Conservation (phyloP, 1,140 invertebrate species). For the Drosophila nigromelanica region DNA sequence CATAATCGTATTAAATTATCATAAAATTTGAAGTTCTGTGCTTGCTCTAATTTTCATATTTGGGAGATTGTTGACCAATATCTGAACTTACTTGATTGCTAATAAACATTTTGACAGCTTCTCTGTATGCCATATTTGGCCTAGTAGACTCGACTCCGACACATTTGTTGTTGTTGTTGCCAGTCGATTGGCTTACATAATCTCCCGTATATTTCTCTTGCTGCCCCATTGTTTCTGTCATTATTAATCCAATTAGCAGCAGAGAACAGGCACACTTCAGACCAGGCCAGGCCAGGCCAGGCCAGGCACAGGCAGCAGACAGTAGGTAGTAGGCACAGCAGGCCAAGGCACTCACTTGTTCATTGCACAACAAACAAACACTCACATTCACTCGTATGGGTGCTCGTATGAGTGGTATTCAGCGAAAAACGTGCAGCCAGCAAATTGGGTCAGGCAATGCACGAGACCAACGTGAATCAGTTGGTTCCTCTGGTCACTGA, state of each 20-base stretch:
- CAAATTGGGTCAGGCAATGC: constrained; percentile 42
- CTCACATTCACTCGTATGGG: background rate
- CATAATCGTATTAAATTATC: constrained; percentile 11
- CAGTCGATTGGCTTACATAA: constrained; percentile 61
- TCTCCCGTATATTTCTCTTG: constrained; percentile 57
- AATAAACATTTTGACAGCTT: constrained; percentile 40
- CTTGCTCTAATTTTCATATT: constrained; percentile 16
- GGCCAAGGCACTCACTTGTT: constrained; percentile 18
- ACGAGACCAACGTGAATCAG: constrained; percentile 34
- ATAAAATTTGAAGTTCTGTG: constrained; percentile 4
- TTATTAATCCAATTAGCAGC: constrained; percentile 76
- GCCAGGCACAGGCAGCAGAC: too few relatives aligned
- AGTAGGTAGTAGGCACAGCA: constrained; percentile 11
- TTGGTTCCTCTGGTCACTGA: constrained; percentile 16
- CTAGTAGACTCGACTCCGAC: constrained; percentile 14
- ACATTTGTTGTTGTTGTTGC: constrained; percentile 14
- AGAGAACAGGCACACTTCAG: constrained; percentile 53
- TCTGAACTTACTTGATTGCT: constrained; percentile 5
- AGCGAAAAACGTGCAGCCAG: constrained; percentile 35
- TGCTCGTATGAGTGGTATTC: constrained; percentile 2
- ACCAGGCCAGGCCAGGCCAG: background rate
- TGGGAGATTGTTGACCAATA: constrained; percentile 3
- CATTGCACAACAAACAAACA: constrained; percentile 42
- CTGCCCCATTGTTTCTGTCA: constrained; percentile 71
- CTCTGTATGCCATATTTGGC: constrained; percentile 17